Evolutionary conservation across 2,888 invertebrate genomes (phyloP), one percentile per base, ranked within the genome.

Genomic region (Erynnis tages): DNA sequence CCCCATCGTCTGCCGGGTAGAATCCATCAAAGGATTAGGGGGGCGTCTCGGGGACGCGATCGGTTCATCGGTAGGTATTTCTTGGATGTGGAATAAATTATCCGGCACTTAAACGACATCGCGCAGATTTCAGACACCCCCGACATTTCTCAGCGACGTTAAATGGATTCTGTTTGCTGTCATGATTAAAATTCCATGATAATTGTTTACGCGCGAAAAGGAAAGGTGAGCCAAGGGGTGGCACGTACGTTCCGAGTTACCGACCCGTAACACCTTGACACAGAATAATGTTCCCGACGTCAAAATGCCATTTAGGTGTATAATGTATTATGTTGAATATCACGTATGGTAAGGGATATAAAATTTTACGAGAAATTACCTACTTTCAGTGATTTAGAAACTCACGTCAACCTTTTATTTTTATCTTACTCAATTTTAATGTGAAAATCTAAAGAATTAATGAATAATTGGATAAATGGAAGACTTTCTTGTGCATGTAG

Each of bases 21-120:
- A 81, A 87, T 88, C 86, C 84, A 87, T 89, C 86, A 86, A 85
- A 83, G 84, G 88, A 88, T 89, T 85, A 86, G 76, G 79, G 73
- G 67, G 69, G 67, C 71, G 76, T 79, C 78, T 73, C 73, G 69
- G 71, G 67, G 71, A 69, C 64, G 68, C 66, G 73, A 80, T 81
- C 79, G 79, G 73, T 79, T 77, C 73, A 71, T 79, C 77, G 76
- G 71, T 76, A 79, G 76, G 71, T 76, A 79, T 81, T 81, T 77
- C 67, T 75, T 65, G 73, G 78, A 75, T 82, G 76, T 73, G 72
- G 81, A 82, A 87, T 86, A 86, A 84, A 85, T 87, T 84, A 85
- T 82, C 69, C 75, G 65, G 72, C 80, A 81, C 79, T 83, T 84
- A 81, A 69, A 63, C 73, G 73, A 73, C 65, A 69, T 67, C 66